A percentile compares a stretch with the other conserved stretches of the same genome.
phyloP scores from a whole-genome alignment of 2,797 vertebrate genomes.

The Eurystomus glaucurus region DNA sequence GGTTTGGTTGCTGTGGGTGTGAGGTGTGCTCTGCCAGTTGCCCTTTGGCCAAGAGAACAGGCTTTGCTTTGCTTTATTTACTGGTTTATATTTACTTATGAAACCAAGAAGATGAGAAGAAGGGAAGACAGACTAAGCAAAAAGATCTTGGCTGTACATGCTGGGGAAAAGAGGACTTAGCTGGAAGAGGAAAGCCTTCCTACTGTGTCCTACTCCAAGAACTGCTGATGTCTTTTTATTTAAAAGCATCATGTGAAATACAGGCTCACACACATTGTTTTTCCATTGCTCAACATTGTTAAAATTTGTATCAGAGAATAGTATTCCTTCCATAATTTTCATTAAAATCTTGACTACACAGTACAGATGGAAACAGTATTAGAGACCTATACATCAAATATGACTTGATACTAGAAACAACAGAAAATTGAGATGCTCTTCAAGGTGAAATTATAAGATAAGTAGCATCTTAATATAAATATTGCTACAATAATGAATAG shows the following conservation, averaged over 20 bases:
- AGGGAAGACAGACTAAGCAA: neutral
- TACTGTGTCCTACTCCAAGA: neutral
- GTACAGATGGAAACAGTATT: neutral
- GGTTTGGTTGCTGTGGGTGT: neutral
- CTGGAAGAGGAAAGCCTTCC: neutral
- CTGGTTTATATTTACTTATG: neutral
- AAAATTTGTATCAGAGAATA: neutral
- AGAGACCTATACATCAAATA: neutral
- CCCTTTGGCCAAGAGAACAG: neutral
- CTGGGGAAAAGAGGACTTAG: neutral
- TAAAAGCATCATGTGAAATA: neutral
- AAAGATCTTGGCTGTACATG: neutral
- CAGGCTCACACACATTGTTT: accelerated
- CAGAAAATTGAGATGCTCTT: neutral
- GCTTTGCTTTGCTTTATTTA: neutral
- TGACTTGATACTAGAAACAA: neutral
- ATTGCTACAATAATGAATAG: neutral
- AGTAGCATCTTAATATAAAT: neutral
- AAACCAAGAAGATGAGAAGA: neutral
- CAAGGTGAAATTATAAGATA: neutral
- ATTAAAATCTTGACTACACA: neutral
- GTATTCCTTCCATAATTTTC: neutral
- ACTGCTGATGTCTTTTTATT: neutral
- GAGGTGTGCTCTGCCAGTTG: neutral
- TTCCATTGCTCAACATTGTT: neutral